Evolutionary conservation across 2,113 vertebrate genomes (phyloP).

Genomic region (Periophthalmodon schlosseri): DNA sequence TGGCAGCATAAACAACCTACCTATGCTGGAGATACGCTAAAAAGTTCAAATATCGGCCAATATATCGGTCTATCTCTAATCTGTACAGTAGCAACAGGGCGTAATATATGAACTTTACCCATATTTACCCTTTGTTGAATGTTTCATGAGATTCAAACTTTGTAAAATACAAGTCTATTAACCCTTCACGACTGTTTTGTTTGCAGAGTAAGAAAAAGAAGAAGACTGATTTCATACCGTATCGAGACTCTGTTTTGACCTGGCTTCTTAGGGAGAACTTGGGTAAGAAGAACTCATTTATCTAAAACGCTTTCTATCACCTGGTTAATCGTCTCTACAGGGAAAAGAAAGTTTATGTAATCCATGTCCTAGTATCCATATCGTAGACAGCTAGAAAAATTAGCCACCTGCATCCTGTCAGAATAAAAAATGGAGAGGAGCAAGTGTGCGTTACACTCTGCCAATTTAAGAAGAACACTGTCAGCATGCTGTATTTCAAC

Average conservation of each 20-base stretch:
- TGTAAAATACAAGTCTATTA: background rate
- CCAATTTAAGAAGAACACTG: constrained; percentile 48
- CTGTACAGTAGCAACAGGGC: constrained; percentile 10
- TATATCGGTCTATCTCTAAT: background rate
- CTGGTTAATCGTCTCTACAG: background rate
- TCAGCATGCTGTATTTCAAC: constrained; percentile 59
- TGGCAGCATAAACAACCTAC: too few species aligned
- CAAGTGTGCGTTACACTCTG: constrained; percentile 32
- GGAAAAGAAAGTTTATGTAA: constrained; percentile 12
- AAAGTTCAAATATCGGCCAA: too few species aligned
- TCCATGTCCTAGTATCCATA: background rate
- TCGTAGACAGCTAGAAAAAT: constrained; percentile 7
- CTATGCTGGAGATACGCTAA: too few species aligned
- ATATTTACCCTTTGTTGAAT: constrained; percentile 16
- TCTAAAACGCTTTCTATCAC: constrained; percentile 8
- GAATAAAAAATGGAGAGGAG: constrained; percentile 14
- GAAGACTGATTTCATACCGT: constrained; percentile 97
- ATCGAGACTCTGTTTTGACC: constrained; percentile 96
- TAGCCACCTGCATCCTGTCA: constrained; percentile 21
- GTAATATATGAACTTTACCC: constrained; percentile 9
- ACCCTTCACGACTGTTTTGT: constrained; percentile 30
- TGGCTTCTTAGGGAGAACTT: constrained; percentile 99
- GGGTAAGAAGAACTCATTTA: constrained; percentile 75
- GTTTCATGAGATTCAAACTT: background rate
- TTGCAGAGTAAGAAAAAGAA: constrained; percentile 98